These are phyloP conservation scores for Ectemnius continuus DNA, from an alignment of 2,888 invertebrate species.

Conservation along the genomic window DNA sequence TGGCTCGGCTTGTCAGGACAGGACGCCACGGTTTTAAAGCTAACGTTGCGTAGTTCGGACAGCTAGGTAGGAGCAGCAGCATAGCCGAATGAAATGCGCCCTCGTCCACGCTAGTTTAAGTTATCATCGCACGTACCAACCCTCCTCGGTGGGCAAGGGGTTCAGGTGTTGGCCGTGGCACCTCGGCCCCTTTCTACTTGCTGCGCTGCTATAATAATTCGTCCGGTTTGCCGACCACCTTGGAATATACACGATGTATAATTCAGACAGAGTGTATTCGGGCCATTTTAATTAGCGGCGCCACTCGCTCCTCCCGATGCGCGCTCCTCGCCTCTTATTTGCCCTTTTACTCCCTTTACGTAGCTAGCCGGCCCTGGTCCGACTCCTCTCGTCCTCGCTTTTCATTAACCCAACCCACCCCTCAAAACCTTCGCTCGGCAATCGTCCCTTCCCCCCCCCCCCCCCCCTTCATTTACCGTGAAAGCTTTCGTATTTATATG, in stretches of 20 bases:
- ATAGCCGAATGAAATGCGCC: no score
- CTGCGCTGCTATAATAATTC: constrained; percentile 33
- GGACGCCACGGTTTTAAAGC: no score
- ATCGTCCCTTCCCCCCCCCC: not conserved
- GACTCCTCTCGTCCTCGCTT: not conserved
- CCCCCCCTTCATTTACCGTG: not conserved
- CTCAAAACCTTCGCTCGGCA: not conserved
- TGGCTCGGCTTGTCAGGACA: no score
- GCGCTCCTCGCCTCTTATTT: not conserved
- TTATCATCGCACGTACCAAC: no score
- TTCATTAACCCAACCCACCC: not conserved
- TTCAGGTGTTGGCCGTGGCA: not conserved
- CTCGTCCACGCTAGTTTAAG: no score
- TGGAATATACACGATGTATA: constrained; percentile 8
- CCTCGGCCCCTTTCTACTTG: not conserved
- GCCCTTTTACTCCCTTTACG: not conserved
- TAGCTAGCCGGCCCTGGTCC: not conserved
- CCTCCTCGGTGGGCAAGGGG: no score
- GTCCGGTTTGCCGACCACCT: constrained; percentile 26
- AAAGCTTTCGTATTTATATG: not conserved
- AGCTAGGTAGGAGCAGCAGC: no score
- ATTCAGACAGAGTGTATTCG: constrained; percentile 18
- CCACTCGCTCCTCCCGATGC: constrained; percentile 1
- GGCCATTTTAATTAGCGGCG: constrained; percentile 51
- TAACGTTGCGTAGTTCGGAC: no score